These are phyloP conservation scores for Periphyllus acericola DNA, from an alignment of 2,888 invertebrate genomes.

Conservation along the genomic window DNA sequence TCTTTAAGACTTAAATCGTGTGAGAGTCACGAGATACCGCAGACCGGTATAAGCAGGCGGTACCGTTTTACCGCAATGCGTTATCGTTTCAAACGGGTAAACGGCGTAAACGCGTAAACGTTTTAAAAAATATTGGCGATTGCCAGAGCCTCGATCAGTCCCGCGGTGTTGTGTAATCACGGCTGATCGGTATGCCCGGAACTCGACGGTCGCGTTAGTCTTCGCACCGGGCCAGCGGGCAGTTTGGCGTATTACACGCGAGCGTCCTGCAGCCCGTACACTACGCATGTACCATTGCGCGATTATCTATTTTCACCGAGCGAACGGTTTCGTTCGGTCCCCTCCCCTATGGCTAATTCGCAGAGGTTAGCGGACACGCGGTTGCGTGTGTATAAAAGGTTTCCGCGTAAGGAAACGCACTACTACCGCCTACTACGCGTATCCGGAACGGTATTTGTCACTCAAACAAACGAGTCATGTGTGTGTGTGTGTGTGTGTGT, in stretches of 20 bases:
- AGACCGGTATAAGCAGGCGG: too few species aligned
- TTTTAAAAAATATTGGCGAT: not conserved
- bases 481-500: too few species aligned
- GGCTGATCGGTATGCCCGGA: not conserved
- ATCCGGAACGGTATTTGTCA: not conserved
- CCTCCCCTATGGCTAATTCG: not conserved
- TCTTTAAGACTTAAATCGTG: too few species aligned
- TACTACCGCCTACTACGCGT: not conserved
- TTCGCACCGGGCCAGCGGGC: not conserved
- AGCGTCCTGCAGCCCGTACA: too few species aligned
- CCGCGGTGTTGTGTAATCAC: not conserved
- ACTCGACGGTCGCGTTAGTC: not conserved
- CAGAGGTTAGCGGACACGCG: not conserved
- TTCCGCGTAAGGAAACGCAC: not conserved
- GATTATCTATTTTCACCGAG: not conserved
- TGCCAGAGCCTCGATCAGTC: not conserved
- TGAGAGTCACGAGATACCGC: too few species aligned
- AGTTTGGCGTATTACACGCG: too few species aligned
- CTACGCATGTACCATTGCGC: not conserved
- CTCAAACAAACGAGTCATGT: not conserved
- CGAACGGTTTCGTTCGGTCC: not conserved
- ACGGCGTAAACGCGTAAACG: too few species aligned
- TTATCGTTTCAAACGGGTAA: too few species aligned
- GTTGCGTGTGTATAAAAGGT: not conserved
- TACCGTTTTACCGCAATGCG: too few species aligned